Evolutionary conservation across 2,797 vertebrate species (phyloP), one percentile per base, ranked within the genome.

Genomic region (Sternarchorhynchus goeldii): DNA sequence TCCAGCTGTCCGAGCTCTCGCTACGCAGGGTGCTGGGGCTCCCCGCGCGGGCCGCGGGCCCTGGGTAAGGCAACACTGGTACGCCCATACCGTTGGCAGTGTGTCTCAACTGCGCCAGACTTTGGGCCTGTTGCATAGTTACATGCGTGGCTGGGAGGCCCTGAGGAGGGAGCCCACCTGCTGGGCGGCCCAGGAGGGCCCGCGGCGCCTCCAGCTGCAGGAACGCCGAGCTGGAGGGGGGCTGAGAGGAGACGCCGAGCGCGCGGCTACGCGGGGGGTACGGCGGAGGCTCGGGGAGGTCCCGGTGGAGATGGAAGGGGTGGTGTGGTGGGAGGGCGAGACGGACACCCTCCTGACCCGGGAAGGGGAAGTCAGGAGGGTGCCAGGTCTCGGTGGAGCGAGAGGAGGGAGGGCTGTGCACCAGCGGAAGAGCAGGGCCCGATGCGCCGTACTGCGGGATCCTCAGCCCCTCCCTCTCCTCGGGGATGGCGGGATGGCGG

Each of bases 31-130:
- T 96, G 95, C 97, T 96, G 93, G 96, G 96, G 92, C 95, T 96
- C 90, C 94, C 95, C 90, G 94, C 89, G 82, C 95, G 94, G 93
- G 93, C 93, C 50, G 94, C 93, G 79, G 95, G 94, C 93, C 97
- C 97, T 85, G 96, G 94, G 95, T 98, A 99, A 97, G 98, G 97
- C 97, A 99, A 96, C 94, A 98, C 97, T 88, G 97, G 97, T 95
- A 98, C 96, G 89, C 96, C 97, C 96, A 98, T 95, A 90, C 97
- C 98, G 92, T 99, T 96, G 92, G 96, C 93, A 92, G 97, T 99
- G 94, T 99, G 97, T 97, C 97, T 96, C 93, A 99, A 96, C 95
- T 98, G 97, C 94, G 96, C 95, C 90, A 98, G 95, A 93, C 94
- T 95, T 91, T 93, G 93, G 91, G 94, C 95, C 96, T 97, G 95